These are phyloP conservation scores for Lophochroa leadbeateri DNA, from an alignment of 2,113 vertebrate species.

Conservation along the genomic window DNA sequence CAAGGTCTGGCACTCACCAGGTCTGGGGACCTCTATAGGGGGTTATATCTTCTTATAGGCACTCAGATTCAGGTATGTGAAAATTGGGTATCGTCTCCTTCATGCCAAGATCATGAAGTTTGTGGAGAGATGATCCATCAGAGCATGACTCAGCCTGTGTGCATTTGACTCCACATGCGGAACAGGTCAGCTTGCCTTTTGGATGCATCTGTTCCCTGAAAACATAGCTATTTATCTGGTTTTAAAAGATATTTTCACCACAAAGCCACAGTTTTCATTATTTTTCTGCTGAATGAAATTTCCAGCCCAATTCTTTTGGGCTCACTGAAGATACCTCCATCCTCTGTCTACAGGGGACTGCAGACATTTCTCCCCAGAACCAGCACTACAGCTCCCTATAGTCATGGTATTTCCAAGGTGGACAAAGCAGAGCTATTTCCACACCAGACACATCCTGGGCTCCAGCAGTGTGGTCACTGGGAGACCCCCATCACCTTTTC, in stretches of 20 bases:
- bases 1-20: not conserved
- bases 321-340: not conserved
- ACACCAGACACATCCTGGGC: not conserved
- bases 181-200: not conserved
- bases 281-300: not conserved
- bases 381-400: not conserved
- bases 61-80: rapidly evolving
- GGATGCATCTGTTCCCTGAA: not conserved
- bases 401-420: not conserved
- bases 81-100: not conserved
- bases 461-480: rapidly evolving
- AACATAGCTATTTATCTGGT: not conserved
- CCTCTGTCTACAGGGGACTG: not conserved
- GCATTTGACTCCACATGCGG: rapidly evolving
- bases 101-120: not conserved
- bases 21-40: not conserved
- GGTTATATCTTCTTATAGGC: not conserved
- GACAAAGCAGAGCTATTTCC: not conserved
- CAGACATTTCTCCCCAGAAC: not conserved
- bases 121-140: not conserved
- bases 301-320: rapidly evolving
- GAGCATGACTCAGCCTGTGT: rapidly evolving
- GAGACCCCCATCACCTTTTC: not conserved
- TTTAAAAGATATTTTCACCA: not conserved
- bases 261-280: not conserved